A percentile compares a stretch with the other conserved stretches of the same genome.
These are phyloP conservation scores for Sipha maydis DNA, from an alignment of 2,888 invertebrate genomes.

Conservation along the genomic window DNA sequence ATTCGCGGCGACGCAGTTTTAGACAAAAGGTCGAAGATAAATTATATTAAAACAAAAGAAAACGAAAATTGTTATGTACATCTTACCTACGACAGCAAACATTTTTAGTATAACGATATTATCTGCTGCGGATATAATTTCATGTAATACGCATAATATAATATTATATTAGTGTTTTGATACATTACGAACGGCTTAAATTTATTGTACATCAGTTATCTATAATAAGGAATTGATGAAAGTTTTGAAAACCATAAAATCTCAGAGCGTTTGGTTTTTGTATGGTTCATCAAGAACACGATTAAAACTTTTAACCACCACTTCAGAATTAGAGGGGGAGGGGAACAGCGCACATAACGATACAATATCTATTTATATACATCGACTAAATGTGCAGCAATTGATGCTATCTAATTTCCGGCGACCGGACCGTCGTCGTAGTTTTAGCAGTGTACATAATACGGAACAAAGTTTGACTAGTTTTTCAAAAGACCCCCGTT, in stretches of 20 bases:
- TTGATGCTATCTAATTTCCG: conserved; percentile 32
- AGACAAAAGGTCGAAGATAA: conserved; percentile 41
- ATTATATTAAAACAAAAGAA: conserved; percentile 42
- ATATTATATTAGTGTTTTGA: not conserved
- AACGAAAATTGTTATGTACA: not conserved
- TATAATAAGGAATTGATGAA: not conserved
- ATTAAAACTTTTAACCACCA: not conserved
- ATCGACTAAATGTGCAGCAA: not conserved
- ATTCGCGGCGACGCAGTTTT: not conserved
- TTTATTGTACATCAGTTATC: conserved; percentile 5
- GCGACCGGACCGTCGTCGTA: not conserved
- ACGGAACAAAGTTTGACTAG: conserved; percentile 8
- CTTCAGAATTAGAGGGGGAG: not conserved
- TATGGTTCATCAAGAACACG: not conserved
- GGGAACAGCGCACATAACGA: not conserved
- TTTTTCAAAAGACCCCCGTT: conserved; percentile 31
- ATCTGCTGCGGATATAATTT: conserved; percentile 16
- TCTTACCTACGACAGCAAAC: conserved; percentile 1
- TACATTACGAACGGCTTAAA: not conserved
- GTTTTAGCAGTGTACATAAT: too few species aligned
- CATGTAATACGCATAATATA: not conserved
- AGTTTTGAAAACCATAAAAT: not conserved
- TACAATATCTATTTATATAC: not conserved
- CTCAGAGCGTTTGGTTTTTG: not conserved
- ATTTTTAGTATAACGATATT: conserved; percentile 1